These are phyloP conservation scores for Zaprionus bogoriensis DNA, from an alignment of 2,888 invertebrate genomes.

Conservation along the genomic window DNA sequence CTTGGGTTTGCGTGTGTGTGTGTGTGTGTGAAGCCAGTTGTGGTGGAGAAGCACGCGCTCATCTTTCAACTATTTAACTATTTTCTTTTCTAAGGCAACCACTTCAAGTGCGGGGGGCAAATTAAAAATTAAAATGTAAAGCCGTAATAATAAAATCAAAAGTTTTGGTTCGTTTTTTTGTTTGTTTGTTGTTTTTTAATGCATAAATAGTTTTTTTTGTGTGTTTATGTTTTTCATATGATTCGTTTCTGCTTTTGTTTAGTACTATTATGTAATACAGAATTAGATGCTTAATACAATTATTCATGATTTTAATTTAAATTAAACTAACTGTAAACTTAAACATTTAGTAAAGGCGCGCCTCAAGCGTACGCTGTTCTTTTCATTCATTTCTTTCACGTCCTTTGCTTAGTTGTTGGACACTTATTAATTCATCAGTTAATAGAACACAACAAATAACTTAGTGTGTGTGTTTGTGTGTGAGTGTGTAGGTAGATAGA, in stretches of 20 bases:
- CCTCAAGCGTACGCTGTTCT: constrained; percentile 52
- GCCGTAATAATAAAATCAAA: constrained; percentile 38
- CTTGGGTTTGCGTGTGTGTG: constrained; percentile 6
- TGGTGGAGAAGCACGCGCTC: background rate
- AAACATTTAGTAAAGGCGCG: constrained; percentile 69
- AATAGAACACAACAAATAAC: constrained; percentile 39
- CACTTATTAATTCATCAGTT: constrained; percentile 21
- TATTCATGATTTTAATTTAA: constrained; percentile 62
- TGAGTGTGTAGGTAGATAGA: background rate
- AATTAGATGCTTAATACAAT: constrained; percentile 63
- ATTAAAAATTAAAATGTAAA: constrained; percentile 13
- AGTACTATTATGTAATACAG: constrained; percentile 73
- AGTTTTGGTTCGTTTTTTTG: background rate
- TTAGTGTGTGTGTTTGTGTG: background rate
- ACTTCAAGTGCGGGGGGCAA: constrained; percentile 28
- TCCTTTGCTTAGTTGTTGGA: constrained; percentile 19
- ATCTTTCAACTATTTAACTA: constrained; percentile 13
- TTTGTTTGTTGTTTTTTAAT: constrained; percentile 38
- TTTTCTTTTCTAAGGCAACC: constrained; percentile 30
- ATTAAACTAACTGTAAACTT: constrained; percentile 71
- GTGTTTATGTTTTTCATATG: constrained; percentile 38
- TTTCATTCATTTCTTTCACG: constrained; percentile 17
- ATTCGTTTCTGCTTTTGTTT: constrained; percentile 41
- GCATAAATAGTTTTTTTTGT: constrained; percentile 57
- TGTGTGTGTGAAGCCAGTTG: background rate